A percentile compares a stretch with the other conserved stretches of the same genome.
phyloP scores from a whole-genome alignment of 2,113 vertebrate genomes.

The Clarias gariepinus region DNA sequence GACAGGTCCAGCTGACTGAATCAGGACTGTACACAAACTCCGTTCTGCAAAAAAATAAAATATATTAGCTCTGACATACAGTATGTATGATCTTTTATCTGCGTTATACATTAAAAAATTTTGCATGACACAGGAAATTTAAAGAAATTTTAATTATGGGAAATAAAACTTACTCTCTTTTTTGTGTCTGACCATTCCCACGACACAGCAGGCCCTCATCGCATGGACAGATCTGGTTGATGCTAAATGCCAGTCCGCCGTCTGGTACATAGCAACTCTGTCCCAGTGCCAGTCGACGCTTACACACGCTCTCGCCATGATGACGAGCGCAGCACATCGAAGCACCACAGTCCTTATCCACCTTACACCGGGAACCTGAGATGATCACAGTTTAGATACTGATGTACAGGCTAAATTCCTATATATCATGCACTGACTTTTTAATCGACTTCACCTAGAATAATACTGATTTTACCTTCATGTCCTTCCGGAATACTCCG shows the following conservation, averaged over 20 bases:
- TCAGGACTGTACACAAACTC: slow-evolving; percentile 72
- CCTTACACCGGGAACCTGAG: slow-evolving; percentile 79
- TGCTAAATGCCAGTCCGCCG: slow-evolving; percentile 83
- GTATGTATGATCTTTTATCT: neutral
- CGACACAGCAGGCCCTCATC: slow-evolving; percentile 79
- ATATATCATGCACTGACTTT: neutral
- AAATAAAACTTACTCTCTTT: slow-evolving; percentile 74
- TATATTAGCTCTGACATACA: neutral
- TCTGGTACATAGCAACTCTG: slow-evolving; percentile 80
- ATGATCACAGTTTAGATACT: neutral
- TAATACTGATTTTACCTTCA: slow-evolving; percentile 70
- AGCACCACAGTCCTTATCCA: slow-evolving; percentile 75
- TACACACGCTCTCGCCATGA: slow-evolving; percentile 84
- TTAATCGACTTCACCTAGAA: neutral
- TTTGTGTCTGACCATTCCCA: slow-evolving; percentile 37
- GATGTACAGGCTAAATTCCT: neutral
- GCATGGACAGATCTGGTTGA: slow-evolving; percentile 86
- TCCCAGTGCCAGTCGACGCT: slow-evolving; percentile 65
- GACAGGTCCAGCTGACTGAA: slow-evolving; percentile 73
- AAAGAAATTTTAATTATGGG: neutral
- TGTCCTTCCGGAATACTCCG: slow-evolving; percentile 73
- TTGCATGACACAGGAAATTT: neutral
- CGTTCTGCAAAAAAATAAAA: slow-evolving; percentile 65
- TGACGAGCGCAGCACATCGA: slow-evolving; percentile 80
- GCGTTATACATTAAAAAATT: neutral